A percentile compares a stretch with the other conserved stretches of the same genome.
These are phyloP conservation scores for Cryptomyrus ogoouensis DNA, from an alignment of 2,113 vertebrate genomes.

Conservation along the genomic window DNA sequence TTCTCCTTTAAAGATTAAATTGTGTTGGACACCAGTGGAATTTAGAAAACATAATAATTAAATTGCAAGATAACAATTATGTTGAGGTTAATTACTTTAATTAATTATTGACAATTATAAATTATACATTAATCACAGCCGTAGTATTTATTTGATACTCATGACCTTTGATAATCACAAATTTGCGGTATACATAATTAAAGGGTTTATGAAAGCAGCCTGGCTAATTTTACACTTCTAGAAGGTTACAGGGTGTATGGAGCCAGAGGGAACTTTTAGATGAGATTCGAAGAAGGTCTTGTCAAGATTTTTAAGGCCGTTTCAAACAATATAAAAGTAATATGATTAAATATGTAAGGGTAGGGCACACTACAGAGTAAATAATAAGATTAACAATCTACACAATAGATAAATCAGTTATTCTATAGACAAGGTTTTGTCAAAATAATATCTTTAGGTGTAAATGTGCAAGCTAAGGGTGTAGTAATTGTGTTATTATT, in stretches of 20 bases:
- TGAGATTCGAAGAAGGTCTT: neutral
- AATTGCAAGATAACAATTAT: neutral
- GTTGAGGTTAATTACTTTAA: neutral
- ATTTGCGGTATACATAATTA: neutral
- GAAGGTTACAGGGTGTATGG: neutral
- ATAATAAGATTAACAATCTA: neutral
- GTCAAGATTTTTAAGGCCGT: neutral
- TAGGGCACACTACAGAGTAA: neutral
- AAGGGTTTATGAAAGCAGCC: neutral
- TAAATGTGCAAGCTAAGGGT: neutral
- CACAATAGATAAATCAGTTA: neutral
- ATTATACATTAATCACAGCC: neutral
- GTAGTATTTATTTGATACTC: constrained; percentile 1
- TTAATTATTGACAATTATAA: constrained; percentile 4
- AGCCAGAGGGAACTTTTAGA: neutral
- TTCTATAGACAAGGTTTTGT: neutral
- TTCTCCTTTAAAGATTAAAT: neutral
- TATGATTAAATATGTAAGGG: neutral
- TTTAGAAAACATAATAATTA: neutral
- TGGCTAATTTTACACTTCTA: neutral
- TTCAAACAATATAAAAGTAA: neutral
- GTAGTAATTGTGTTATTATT: neutral
- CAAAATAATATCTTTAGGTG: neutral
- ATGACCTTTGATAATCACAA: neutral
- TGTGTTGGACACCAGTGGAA: neutral